Conservation (phyloP, 2,797 vertebrate genomes). For the Gorsachius magnificus region DNA sequence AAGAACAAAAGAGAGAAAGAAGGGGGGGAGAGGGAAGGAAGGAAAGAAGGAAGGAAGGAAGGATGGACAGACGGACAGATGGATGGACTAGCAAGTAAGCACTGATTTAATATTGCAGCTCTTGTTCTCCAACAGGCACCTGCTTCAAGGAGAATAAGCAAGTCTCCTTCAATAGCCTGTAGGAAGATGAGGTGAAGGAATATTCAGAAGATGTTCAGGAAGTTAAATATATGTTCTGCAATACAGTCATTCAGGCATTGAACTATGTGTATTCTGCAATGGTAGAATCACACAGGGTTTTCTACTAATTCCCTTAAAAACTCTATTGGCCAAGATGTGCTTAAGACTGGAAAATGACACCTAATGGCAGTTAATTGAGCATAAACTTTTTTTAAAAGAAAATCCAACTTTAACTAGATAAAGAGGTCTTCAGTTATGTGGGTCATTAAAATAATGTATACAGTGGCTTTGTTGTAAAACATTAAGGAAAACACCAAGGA, state of each 20-base stretch:
- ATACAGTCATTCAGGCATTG: neutral
- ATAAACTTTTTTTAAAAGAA: neutral
- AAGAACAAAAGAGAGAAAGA: too few species aligned
- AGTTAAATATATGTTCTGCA: neutral
- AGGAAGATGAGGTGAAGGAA: neutral
- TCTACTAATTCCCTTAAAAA: neutral
- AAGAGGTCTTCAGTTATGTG: neutral
- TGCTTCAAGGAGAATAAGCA: neutral
- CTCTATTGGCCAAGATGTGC: neutral
- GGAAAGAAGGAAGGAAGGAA: too few species aligned
- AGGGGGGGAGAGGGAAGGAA: too few species aligned
- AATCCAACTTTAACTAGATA: neutral
- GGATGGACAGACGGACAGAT: too few species aligned
- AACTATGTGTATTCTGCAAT: neutral
- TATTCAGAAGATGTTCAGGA: neutral
- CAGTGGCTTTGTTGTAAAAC: neutral
- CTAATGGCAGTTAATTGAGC: neutral
- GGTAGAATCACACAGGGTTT: neutral
- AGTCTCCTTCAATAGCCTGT: neutral
- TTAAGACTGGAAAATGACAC: neutral
- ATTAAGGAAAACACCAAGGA: neutral
- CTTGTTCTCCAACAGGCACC: neutral
- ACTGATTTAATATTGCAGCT: neutral
- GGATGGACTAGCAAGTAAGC: rapidly evolving
- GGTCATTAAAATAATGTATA: neutral